Conservation (phyloP, 2,888 invertebrate species). For the Oxyscelio sp. region DNA sequence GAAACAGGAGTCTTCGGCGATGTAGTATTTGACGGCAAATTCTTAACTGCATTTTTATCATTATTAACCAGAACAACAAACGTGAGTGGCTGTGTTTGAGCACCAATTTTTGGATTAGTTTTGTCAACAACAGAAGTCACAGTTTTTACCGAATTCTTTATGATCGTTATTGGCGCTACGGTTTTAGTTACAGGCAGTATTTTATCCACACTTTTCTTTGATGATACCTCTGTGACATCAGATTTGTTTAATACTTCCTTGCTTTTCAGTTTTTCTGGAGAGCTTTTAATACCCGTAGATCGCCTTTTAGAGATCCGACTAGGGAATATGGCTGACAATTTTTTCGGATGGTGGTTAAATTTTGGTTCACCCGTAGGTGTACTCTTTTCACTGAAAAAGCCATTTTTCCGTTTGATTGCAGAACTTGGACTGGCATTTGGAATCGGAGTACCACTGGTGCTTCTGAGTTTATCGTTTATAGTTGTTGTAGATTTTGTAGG, state of each 20-base stretch:
- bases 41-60: slow-evolving; percentile 40
- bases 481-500: neutral
- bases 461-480: no score
- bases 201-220: neutral
- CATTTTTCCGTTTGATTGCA: slow-evolving; percentile 45
- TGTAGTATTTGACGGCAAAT: neutral
- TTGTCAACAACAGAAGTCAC: neutral
- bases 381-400: slow-evolving; percentile 60
- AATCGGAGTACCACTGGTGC: no score
- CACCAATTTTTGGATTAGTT: neutral
- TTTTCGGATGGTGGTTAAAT: slow-evolving; percentile 56
- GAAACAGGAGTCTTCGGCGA: neutral
- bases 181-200: slow-evolving; percentile 6
- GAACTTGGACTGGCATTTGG: neutral
- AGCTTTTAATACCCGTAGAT: slow-evolving; percentile 5
- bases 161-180: slow-evolving; percentile 42
- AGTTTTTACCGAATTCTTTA: slow-evolving; percentile 41
- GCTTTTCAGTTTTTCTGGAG: slow-evolving; percentile 25
- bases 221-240: slow-evolving; percentile 8
- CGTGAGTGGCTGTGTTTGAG: slow-evolving; percentile 31
- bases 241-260: neutral
- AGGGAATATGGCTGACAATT: slow-evolving; percentile 62
- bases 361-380: slow-evolving; percentile 24
- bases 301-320: slow-evolving; percentile 55
- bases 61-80: slow-evolving; percentile 59